Conservation (phyloP, 64 coral and sea anemone species). For the Orbicella faveolata region DNA sequence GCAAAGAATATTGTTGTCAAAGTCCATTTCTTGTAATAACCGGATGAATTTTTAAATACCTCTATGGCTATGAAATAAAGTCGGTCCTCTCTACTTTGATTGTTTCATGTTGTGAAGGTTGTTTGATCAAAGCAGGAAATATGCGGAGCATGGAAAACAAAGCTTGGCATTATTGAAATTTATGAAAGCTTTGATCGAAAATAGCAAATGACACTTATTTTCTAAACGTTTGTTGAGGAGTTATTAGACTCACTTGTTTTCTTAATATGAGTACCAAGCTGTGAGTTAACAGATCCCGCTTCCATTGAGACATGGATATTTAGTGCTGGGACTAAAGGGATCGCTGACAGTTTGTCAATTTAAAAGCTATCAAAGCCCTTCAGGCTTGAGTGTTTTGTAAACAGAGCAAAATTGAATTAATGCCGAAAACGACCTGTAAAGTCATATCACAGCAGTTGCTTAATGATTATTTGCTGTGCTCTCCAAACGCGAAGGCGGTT, state of each 20-base stretch:
- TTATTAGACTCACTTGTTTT: not conserved
- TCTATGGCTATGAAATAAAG: slow-evolving; percentile 3
- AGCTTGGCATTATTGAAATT: slow-evolving; percentile 3
- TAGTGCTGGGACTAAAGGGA: not conserved
- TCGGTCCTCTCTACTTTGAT: slow-evolving; percentile 16
- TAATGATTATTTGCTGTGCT: slow-evolving; percentile 5
- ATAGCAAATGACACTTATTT: slow-evolving; percentile 13
- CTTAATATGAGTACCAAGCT: not conserved
- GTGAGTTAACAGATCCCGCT: not conserved
- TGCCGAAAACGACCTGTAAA: not conserved
- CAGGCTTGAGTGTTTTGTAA: not conserved
- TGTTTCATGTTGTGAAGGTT: not conserved
- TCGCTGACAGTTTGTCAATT: slow-evolving; percentile 22
- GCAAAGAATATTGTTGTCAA: not conserved
- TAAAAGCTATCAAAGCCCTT: slow-evolving; percentile 8
- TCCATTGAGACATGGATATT: not conserved
- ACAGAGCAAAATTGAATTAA: slow-evolving; percentile 26
- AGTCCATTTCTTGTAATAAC: slow-evolving; percentile 32
- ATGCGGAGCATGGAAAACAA: slow-evolving; percentile 2
- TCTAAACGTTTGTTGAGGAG: slow-evolving; percentile 5
- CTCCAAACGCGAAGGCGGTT: not conserved
- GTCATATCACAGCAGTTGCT: slow-evolving; percentile 11
- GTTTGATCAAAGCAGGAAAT: slow-evolving; percentile 28
- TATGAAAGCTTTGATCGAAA: not conserved
- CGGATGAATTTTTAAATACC: slow-evolving; percentile 15